A percentile compares a stretch with the other conserved stretches of the same genome.
phyloP scores from a whole-genome alignment of 2,113 vertebrate genomes.

The Gavialis gangeticus region DNA sequence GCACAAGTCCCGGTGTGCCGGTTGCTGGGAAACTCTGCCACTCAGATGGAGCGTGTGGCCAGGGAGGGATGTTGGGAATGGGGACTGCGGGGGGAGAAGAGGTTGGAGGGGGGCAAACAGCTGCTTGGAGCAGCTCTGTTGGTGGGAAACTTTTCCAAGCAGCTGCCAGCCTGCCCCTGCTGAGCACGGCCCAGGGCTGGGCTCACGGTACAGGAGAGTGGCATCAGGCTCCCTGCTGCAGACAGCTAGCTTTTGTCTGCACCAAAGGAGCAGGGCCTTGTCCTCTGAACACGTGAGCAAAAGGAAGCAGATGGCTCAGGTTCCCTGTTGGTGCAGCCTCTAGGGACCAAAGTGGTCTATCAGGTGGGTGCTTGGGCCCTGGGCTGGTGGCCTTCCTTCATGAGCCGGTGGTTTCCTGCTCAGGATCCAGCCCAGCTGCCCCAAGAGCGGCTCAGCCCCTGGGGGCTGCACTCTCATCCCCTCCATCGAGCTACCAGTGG shows the following conservation, averaged over 20 bases:
- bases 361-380: neutral
- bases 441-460: neutral
- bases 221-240: neutral
- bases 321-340: neutral
- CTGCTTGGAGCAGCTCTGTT: neutral
- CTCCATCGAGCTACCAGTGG: neutral
- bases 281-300: neutral
- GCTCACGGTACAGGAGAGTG: accelerated
- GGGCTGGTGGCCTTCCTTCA: neutral
- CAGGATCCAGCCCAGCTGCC: neutral
- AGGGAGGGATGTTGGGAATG: neutral
- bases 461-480: neutral
- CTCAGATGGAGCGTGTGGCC: neutral
- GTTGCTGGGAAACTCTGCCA: neutral
- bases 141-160: neutral
- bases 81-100: neutral
- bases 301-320: neutral
- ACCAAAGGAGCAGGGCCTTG: neutral
- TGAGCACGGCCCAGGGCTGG: neutral
- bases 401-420: neutral
- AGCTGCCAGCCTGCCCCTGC: neutral
- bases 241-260: neutral
- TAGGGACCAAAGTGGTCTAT: neutral
- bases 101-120: neutral
- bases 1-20: neutral